A percentile compares a stretch with the other conserved stretches of the same genome.
Conservation (phyloP, 2,888 invertebrate species). For the Keiferia lycopersicella region DNA sequence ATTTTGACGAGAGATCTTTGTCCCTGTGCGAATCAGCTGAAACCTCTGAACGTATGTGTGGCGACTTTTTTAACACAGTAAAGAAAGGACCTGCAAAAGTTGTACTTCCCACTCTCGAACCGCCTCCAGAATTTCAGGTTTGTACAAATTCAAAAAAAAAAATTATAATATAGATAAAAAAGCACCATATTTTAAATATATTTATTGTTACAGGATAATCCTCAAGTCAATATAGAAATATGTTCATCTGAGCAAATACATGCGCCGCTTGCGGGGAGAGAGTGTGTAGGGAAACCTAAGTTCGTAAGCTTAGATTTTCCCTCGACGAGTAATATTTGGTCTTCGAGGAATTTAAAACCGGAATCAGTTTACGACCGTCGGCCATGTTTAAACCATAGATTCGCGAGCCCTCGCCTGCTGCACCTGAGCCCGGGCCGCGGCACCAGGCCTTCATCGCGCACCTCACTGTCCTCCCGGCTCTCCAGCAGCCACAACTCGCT, state of each 20-base stretch:
- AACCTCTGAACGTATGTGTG: conserved; percentile 89
- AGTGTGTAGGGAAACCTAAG: conserved; percentile 32
- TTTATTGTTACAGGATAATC: conserved; percentile 65
- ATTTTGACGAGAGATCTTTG: conserved; percentile 88
- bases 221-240: conserved; percentile 50
- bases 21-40: conserved; percentile 91
- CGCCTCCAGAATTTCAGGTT: conserved; percentile 92
- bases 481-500: conserved; percentile 93
- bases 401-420: conserved; percentile 75
- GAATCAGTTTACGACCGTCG: conserved; percentile 68
- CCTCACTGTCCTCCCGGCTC: conserved; percentile 88
- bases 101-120: conserved; percentile 86
- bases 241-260: conserved; percentile 52
- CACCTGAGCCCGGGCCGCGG: conserved; percentile 83
- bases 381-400: conserved; percentile 68
- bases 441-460: conserved; percentile 87
- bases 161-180: neutral
- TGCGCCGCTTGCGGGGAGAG: conserved; percentile 45
- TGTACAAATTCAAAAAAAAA: conserved; percentile 11
- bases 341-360: conserved; percentile 67
- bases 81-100: conserved; percentile 88
- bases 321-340: conserved; percentile 52
- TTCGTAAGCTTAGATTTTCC: conserved; percentile 50
- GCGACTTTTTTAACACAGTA: conserved; percentile 90
- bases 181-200: conserved; percentile 17